Conservation (phyloP, 2,888 invertebrate species). For the Machimus atricapillus region DNA sequence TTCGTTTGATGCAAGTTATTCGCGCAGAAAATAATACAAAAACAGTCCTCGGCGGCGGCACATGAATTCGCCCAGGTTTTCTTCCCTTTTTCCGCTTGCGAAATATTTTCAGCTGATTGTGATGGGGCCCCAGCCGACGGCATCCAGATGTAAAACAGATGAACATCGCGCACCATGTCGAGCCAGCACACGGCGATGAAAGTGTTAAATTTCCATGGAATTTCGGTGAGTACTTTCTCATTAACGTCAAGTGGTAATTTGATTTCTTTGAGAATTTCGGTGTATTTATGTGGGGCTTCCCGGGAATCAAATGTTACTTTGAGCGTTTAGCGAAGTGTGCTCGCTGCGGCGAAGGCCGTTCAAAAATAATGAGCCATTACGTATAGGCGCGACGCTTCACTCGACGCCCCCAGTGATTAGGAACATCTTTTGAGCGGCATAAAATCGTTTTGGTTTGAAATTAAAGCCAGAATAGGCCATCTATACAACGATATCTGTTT, state of each 20-base stretch:
- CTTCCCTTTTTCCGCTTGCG: neutral
- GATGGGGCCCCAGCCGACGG: neutral
- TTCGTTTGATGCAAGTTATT: conserved; percentile 39
- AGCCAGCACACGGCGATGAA: neutral
- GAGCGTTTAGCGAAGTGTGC: neutral
- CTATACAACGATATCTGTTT: neutral
- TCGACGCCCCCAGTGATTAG: neutral
- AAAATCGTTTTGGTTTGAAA: neutral
- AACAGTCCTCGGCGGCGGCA: conserved; percentile 1
- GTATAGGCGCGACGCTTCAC: neutral
- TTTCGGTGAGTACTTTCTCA: neutral
- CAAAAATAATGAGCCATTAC: neutral
- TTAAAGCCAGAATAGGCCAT: neutral
- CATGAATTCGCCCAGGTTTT: neutral
- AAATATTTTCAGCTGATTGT: neutral
- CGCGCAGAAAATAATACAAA: conserved; percentile 29
- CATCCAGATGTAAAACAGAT: neutral
- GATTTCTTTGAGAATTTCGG: neutral
- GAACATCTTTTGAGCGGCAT: neutral
- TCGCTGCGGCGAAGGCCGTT: neutral
- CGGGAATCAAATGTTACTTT: neutral
- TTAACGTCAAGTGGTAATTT: conserved; percentile 25
- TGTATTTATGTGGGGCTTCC: neutral
- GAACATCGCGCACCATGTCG: neutral
- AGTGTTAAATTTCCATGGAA: neutral